These are phyloP conservation scores for Remorina albescens DNA, from an alignment of 2,797 vertebrate genomes.

Conservation along the genomic window DNA sequence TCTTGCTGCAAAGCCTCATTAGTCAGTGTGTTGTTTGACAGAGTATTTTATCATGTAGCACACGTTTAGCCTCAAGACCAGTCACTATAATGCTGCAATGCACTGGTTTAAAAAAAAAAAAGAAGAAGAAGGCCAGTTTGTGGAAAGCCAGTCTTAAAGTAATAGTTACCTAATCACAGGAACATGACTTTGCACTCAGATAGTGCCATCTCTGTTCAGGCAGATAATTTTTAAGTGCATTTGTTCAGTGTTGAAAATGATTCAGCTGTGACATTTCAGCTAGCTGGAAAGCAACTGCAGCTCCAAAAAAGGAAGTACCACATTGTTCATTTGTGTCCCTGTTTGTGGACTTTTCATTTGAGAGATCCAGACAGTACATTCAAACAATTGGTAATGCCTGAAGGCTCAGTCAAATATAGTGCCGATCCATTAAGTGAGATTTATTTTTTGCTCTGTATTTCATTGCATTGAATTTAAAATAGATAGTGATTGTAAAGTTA, in stretches of 20 bases:
- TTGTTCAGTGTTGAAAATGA: slow-evolving; percentile 56
- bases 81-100: not conserved
- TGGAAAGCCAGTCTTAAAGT: slow-evolving; percentile 24
- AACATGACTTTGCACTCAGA: slow-evolving; percentile 68
- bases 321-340: slow-evolving; percentile 13
- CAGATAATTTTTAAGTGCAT: slow-evolving; percentile 57
- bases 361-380: slow-evolving; percentile 14
- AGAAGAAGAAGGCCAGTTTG: not conserved
- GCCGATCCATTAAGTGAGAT: not conserved
- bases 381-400: not conserved
- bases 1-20: not conserved
- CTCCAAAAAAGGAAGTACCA: slow-evolving; percentile 13
- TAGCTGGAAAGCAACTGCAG: slow-evolving; percentile 26
- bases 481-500: not conserved
- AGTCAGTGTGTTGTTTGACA: slow-evolving; percentile 2
- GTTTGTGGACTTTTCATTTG: not conserved
- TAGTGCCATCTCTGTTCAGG: slow-evolving; percentile 45
- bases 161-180: slow-evolving; percentile 52
- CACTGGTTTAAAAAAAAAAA: slow-evolving; percentile 1
- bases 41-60: slow-evolving; percentile 8
- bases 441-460: slow-evolving; percentile 8
- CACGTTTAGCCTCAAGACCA: not conserved
- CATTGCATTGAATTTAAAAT: not conserved
- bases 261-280: slow-evolving; percentile 64
- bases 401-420: slow-evolving; percentile 10